Conservation (phyloP, 2,888 invertebrate genomes). For the Himalopsyche kuldschensis region DNA sequence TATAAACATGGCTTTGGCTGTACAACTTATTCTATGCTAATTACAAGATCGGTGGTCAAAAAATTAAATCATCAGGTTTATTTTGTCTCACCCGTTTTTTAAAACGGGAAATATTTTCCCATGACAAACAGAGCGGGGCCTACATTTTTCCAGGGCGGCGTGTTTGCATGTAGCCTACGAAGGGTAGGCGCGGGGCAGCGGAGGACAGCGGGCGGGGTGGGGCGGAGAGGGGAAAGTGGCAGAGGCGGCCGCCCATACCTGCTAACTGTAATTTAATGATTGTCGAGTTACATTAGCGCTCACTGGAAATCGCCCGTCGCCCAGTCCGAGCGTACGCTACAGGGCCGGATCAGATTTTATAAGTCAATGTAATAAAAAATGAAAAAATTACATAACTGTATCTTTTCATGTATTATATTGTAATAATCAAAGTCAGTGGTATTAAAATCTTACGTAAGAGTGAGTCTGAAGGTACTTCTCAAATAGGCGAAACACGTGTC, state of each 20-base stretch:
- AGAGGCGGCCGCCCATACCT: constrained; percentile 21
- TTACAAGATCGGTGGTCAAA: no score
- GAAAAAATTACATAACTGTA: no score
- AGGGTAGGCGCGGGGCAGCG: constrained; percentile 1
- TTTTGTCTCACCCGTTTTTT: constrained; percentile 23
- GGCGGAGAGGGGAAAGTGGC: background rate
- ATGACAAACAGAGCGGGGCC: constrained; percentile 34
- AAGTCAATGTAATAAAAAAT: no score
- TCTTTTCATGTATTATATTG: no score
- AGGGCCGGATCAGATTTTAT: background rate
- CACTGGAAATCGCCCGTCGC: background rate
- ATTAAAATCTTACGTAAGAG: no score
- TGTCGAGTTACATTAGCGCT: constrained; percentile 22
- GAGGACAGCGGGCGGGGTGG: constrained; percentile 6
- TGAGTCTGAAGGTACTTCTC: no score
- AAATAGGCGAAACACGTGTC: no score
- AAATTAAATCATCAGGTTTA: background rate
- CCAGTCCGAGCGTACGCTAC: background rate
- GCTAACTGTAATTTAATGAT: constrained; percentile 39
- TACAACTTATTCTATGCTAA: no score
- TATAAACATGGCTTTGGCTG: no score
- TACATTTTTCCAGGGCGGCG: constrained; percentile 38
- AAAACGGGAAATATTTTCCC: constrained; percentile 33
- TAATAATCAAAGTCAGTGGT: no score
- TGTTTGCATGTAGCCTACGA: constrained; percentile 26